Conservation (phyloP, 2,797 vertebrate species). For the Onychomys arenicola region DNA sequence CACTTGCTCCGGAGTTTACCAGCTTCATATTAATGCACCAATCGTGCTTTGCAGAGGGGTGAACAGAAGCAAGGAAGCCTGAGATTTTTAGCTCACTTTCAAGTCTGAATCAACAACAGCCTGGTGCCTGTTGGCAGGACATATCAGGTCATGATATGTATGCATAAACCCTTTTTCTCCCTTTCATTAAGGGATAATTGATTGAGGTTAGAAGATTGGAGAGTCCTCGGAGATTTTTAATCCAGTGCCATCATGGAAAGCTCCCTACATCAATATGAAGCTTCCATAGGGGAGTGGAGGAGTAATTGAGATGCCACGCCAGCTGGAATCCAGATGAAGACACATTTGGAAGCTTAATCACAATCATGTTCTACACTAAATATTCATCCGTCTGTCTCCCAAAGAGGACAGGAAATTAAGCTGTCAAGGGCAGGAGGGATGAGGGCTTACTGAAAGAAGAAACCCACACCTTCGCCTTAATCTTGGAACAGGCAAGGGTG, state of each 20-base stretch:
- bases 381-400: conserved; percentile 83
- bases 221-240: conserved; percentile 80
- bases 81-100: background rate
- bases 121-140: conserved; percentile 21
- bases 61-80: background rate
- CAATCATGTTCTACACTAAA: conserved; percentile 82
- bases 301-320: conserved; percentile 81
- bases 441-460: conserved; percentile 63
- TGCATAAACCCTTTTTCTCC: conserved; percentile 48
- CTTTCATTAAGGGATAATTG: conserved; percentile 78
- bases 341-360: conserved; percentile 85
- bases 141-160: conserved; percentile 35
- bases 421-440: conserved; percentile 78
- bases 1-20: background rate
- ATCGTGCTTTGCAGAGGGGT: conserved; percentile 23
- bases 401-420: conserved; percentile 85
- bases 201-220: conserved; percentile 74
- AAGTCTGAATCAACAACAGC: background rate
- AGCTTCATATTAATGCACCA: background rate
- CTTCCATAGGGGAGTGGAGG: conserved; percentile 71
- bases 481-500: conserved; percentile 42
- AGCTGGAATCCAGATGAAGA: conserved; percentile 88
- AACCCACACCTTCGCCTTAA: conserved; percentile 73
- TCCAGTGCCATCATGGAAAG: conserved; percentile 76
- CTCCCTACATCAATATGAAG: conserved; percentile 73